Conservation (phyloP, 1,140 invertebrate genomes). For the Diplogasteroides magnus region DNA sequence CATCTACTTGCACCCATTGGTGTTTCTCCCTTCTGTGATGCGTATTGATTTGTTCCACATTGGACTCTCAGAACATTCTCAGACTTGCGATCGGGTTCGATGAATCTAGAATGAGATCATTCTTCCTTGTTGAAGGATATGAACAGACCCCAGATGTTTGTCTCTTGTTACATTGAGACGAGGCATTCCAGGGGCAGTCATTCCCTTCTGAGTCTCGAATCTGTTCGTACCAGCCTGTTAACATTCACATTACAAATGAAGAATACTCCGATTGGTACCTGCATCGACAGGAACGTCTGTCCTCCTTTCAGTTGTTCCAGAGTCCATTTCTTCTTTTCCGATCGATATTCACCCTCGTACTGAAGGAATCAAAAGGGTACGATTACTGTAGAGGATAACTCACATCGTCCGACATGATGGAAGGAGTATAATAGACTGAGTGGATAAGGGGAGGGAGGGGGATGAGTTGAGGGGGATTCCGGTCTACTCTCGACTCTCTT, state of each 20-base stretch:
- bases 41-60: constrained; percentile 54
- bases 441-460: too few relatives aligned
- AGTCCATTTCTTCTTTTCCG: constrained; percentile 69
- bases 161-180: constrained; percentile 53
- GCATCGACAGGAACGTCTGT: constrained; percentile 77
- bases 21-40: constrained; percentile 52
- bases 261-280: constrained; percentile 53
- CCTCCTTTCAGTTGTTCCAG: constrained; percentile 80
- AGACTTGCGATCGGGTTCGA: constrained; percentile 47
- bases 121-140: too few relatives aligned
- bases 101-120: constrained; percentile 49
- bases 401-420: too few relatives aligned
- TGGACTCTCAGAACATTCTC: constrained; percentile 50
- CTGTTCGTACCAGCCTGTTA: constrained; percentile 76
- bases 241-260: neutral
- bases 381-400: too few relatives aligned
- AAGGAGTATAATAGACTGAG: too few relatives aligned
- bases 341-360: constrained; percentile 9
- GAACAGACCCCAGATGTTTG: constrained; percentile 52
- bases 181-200: constrained; percentile 60
- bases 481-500: too few relatives aligned
- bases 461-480: too few relatives aligned
- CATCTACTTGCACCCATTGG: constrained; percentile 30
- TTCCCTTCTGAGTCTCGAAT: constrained; percentile 75
- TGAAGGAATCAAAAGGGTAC: constrained; percentile 1